A percentile compares a stretch with the other conserved stretches of the same genome.
phyloP scores from a whole-genome alignment of 2,888 invertebrate species.

The Phanerotoma sp. region DNA sequence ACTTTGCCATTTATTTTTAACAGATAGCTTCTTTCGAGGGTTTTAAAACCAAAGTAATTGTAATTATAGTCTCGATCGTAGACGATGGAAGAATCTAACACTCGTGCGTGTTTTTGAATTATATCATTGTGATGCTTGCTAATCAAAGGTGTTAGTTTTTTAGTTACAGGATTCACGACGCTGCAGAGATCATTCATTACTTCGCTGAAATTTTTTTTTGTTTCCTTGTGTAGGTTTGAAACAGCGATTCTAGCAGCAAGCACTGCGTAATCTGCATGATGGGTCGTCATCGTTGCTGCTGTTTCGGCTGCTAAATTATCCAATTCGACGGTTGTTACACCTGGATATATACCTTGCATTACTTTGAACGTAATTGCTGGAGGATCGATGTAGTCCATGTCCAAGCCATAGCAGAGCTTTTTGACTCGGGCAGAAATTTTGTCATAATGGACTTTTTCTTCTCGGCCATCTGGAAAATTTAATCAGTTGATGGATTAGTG shows the following conservation, averaged over 20 bases:
- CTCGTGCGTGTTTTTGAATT: slow-evolving; percentile 83
- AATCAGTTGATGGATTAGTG: too few relatives aligned
- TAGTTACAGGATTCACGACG: slow-evolving; percentile 73
- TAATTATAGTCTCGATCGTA: slow-evolving; percentile 97
- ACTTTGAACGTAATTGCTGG: slow-evolving; percentile 87
- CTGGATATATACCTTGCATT: slow-evolving; percentile 91
- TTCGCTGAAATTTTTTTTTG: slow-evolving; percentile 90
- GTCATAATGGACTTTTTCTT: slow-evolving; percentile 93
- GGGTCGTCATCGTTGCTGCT: slow-evolving; percentile 96
- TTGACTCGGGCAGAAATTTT: slow-evolving; percentile 96
- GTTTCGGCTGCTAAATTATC: slow-evolving; percentile 99
- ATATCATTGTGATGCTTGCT: slow-evolving; percentile 80
- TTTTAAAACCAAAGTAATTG: slow-evolving; percentile 99
- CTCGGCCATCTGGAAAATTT: slow-evolving; percentile 76
- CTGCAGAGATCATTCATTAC: slow-evolving; percentile 86
- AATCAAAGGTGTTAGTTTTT: slow-evolving; percentile 78
- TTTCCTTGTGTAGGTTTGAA: slow-evolving; percentile 98
- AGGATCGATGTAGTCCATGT: slow-evolving; percentile 95
- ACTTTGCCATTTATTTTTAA: slow-evolving; percentile 89
- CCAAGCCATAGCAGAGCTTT: slow-evolving; percentile 93
- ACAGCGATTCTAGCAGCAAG: slow-evolving; percentile 90
- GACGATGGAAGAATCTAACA: slow-evolving; percentile 91
- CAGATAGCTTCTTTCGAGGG: slow-evolving; percentile 92
- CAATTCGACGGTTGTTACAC: slow-evolving; percentile 94
- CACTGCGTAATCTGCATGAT: slow-evolving; percentile 95